A percentile compares a stretch with the other conserved stretches of the same genome.
Evolutionary conservation across 1,140 invertebrate genomes (phyloP).

Genomic region (Eciton burchellii): DNA sequence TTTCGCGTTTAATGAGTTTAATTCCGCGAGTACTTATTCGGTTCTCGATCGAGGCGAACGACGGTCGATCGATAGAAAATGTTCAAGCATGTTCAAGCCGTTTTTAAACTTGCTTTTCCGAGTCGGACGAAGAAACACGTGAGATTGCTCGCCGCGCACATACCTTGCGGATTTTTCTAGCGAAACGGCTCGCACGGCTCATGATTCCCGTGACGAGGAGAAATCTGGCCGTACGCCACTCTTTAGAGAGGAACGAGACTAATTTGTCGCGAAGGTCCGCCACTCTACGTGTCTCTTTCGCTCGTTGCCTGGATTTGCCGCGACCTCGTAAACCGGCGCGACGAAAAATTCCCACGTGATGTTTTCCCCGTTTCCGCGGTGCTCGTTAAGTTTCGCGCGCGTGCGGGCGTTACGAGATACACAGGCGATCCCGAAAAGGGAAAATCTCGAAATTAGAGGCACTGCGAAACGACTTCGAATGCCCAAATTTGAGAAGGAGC

Average conservation of each 20-base stretch:
- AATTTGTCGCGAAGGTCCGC: slow-evolving; percentile 66
- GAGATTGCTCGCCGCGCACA: background rate
- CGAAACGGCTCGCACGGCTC: background rate
- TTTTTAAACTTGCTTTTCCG: background rate
- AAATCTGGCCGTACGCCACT: slow-evolving; percentile 35
- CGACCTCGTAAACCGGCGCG: slow-evolving; percentile 29
- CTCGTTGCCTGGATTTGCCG: slow-evolving; percentile 42
- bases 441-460: slow-evolving; percentile 24
- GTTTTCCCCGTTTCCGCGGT: slow-evolving; percentile 44
- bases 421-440: background rate
- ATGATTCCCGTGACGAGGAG: slow-evolving; percentile 45
- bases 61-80: background rate
- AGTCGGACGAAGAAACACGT: background rate
- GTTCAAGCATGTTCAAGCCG: too few relatives aligned
- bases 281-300: slow-evolving; percentile 18
- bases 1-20: background rate
- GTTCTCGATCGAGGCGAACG: background rate
- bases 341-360: slow-evolving; percentile 51
- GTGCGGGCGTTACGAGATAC: background rate
- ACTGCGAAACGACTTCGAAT: background rate
- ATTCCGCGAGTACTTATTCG: background rate
- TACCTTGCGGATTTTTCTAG: slow-evolving; percentile 4
- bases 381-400: slow-evolving; percentile 40
- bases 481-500: slow-evolving; percentile 12
- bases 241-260: slow-evolving; percentile 64